Conservation (phyloP, 2,888 invertebrate genomes). For the Pristionchus fissidentatus region DNA sequence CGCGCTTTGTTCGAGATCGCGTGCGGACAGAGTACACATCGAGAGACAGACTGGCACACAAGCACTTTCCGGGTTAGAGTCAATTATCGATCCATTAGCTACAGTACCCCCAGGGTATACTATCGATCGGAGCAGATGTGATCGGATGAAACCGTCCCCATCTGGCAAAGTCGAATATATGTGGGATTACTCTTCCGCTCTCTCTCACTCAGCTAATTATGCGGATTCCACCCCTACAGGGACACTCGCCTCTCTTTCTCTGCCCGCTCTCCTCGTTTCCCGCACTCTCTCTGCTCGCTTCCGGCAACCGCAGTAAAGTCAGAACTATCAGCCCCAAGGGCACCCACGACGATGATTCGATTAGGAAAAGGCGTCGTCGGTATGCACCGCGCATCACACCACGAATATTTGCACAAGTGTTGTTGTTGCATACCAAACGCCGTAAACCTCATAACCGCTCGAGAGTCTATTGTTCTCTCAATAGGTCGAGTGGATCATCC, state of each 20-base stretch:
- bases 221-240: constrained; percentile 1
- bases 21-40: not conserved
- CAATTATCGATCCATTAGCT: not conserved
- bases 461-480: constrained; percentile 27
- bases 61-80: constrained; percentile 8
- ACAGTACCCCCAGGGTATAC: not conserved
- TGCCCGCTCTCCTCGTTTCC: constrained; percentile 1
- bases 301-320: too few relatives aligned
- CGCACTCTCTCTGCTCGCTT: constrained; percentile 31
- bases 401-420: too few relatives aligned
- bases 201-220: constrained; percentile 40
- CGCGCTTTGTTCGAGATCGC: constrained; percentile 22
- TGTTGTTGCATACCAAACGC: too few relatives aligned
- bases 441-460: too few relatives aligned
- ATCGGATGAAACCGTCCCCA: not conserved
- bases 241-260: not conserved
- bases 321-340: not conserved
- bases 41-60: too few relatives aligned
- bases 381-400: not conserved
- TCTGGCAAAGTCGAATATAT: not conserved
- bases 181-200: constrained; percentile 3
- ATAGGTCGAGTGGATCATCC: constrained; percentile 30
- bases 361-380: constrained; percentile 32
- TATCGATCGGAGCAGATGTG: not conserved
- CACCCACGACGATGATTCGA: not conserved